Percentiles rank a stretch among this genome's conserved stretches.
Evolutionary conservation across 1,140 invertebrate species (phyloP).

Genomic region (Cyphomyrmex costatus): DNA sequence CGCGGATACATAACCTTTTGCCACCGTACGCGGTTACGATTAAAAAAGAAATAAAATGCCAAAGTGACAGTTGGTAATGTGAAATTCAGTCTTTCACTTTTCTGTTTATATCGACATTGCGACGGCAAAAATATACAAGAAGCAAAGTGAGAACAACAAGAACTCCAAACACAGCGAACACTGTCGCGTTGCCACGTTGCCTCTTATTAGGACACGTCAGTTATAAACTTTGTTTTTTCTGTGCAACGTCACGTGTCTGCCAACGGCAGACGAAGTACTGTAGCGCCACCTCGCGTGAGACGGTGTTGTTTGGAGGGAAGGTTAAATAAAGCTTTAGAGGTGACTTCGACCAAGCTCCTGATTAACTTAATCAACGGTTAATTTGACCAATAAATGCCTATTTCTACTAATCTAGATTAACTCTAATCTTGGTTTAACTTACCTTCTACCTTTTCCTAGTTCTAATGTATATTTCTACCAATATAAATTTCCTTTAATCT

Average conservation of each 20-base stretch:
- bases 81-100: background rate
- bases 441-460: no score
- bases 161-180: background rate
- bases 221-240: slow-evolving; percentile 61
- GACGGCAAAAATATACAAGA: background rate
- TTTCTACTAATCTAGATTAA: no score
- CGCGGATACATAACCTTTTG: slow-evolving; percentile 42
- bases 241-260: slow-evolving; percentile 59
- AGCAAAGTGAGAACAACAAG: background rate
- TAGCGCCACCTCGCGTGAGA: slow-evolving; percentile 1
- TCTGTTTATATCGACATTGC: background rate
- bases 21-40: background rate
- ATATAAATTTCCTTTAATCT: no score
- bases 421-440: no score
- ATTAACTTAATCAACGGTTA: no score
- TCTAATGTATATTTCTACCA: no score
- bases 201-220: slow-evolving; percentile 77
- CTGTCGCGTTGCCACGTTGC: slow-evolving; percentile 74
- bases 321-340: background rate
- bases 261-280: no score
- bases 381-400: no score
- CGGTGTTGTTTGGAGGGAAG: background rate
- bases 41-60: background rate
- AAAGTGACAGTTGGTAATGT: background rate
- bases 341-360: no score